Conservation (phyloP, 2,113 vertebrate species). For the Neotragus moschatus region DNA sequence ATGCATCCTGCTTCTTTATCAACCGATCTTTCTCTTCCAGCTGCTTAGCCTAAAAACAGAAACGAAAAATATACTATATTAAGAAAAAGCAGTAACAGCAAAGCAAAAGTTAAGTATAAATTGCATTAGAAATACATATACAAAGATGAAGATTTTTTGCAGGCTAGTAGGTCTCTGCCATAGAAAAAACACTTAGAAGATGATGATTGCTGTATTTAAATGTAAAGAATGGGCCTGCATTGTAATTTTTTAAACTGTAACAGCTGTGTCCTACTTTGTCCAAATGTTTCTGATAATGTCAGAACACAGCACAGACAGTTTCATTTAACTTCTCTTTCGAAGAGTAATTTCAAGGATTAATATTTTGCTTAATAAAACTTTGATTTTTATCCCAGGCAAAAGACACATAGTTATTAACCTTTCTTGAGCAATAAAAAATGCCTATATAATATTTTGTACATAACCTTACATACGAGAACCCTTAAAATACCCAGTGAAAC, state of each 20-base stretch:
- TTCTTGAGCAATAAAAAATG: neutral
- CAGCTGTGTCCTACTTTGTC: conserved; percentile 72
- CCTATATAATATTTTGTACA: neutral
- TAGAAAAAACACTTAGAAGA: conserved; percentile 66
- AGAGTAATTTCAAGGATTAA: conserved; percentile 34
- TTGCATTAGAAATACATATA: conserved; percentile 32
- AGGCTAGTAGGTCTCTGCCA: conserved; percentile 39
- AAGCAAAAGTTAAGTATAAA: conserved; percentile 64
- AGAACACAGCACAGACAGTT: neutral
- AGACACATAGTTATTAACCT: neutral
- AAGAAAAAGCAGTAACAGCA: conserved; percentile 65
- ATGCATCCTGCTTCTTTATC: conserved; percentile 92
- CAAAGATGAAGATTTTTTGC: neutral
- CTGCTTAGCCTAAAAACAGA: conserved; percentile 88
- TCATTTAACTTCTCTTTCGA: conserved; percentile 13
- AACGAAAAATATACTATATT: conserved; percentile 53
- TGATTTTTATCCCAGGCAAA: neutral
- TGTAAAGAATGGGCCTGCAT: conserved; percentile 30
- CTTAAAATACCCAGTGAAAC: neutral
- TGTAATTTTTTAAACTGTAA: conserved; percentile 34
- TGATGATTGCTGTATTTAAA: conserved; percentile 71
- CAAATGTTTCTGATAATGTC: conserved; percentile 37
- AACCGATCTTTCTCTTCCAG: conserved; percentile 91
- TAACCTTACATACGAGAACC: neutral
- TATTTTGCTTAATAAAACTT: conserved; percentile 37